Base-by-base conservation (phyloP, 2,888 invertebrate genomes). In the Ormyrus nitidulus region DNA sequence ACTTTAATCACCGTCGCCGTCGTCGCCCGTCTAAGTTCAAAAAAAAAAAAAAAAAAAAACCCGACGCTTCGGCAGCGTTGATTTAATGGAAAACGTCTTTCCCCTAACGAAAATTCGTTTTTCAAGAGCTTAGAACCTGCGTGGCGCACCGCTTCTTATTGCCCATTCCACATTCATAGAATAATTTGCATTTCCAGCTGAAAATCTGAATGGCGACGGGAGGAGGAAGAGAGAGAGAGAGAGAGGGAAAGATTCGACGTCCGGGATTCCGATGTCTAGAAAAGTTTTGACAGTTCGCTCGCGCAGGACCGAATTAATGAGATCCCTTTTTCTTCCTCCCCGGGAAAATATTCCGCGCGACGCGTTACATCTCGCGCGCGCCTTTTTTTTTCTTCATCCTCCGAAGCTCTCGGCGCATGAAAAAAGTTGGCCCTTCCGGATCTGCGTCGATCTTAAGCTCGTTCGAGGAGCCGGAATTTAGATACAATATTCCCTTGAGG, bases 301-400 rank as follows among this genome's bases (percentile, higher is more conserved):
- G 79, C 49, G 76, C 77, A 83, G 83, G 78, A 81, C 78, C 82
- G 87, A 89, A 88, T 89, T 89, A 89, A 89, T 89, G 87, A 87
- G 88, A 87, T 88, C 88, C 86, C 86, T 85, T 87, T 86, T 85
- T 85, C 53, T 58, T 64, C 68, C 51, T 44, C 61, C 19, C 51
- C 65, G 85, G 85, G 84, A 86, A 88, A 89, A 87, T 87, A 89
- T 87, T 86, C 86, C 83, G 74, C 66, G 80, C 71, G 78, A 72
- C 84, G 82, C 76, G 82, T 83, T 82, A 81, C 80, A 59, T 59
- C 58, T 13, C 56, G 51, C 62, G 11, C 49, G 77, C n/a, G 51
- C 69, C 73, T 66, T 56, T 9, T 59, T 62, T 65, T 56, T 65
- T 74, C 65, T 53, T 73, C 69, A 68, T 74, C 64, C 62, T 54